Percentiles rank a stretch among this genome's conserved stretches.
These are phyloP conservation scores for Neocrepidodera transversa DNA, from an alignment of 2,888 invertebrate species.

Conservation along the genomic window DNA sequence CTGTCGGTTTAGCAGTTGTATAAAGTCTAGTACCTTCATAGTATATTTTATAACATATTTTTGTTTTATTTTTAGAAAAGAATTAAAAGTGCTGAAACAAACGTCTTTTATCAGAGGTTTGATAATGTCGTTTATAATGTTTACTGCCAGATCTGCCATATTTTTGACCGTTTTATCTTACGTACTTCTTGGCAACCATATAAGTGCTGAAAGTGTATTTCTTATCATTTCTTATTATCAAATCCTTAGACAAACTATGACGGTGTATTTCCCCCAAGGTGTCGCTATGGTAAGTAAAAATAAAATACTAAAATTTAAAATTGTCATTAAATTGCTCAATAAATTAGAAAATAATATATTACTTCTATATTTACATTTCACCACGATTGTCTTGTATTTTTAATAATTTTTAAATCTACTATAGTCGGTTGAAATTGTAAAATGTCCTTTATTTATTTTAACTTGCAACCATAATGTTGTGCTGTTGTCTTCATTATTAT, in stretches of 20 bases:
- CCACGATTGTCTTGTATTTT: too few relatives aligned
- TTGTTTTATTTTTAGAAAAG: conserved; percentile 52
- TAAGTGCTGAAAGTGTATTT: conserved; percentile 61
- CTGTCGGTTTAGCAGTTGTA: too few relatives aligned
- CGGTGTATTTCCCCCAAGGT: conserved; percentile 69
- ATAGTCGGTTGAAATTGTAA: too few relatives aligned
- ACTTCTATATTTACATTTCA: too few relatives aligned
- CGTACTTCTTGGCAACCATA: conserved; percentile 61
- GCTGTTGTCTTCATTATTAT: too few relatives aligned
- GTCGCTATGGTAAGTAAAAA: conserved; percentile 59
- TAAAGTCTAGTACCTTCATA: too few relatives aligned
- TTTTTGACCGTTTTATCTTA: conserved; percentile 70
- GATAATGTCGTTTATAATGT: conserved; percentile 74
- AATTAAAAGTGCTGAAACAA: conserved; percentile 66
- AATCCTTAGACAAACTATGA: conserved; percentile 67
- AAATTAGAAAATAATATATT: too few relatives aligned
- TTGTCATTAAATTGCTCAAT: too few relatives aligned
- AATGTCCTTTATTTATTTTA: too few relatives aligned
- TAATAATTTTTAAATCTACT: too few relatives aligned
- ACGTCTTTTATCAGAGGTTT: conserved; percentile 71
- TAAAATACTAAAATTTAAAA: not conserved
- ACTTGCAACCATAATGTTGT: too few relatives aligned
- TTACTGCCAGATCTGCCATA: conserved; percentile 74
- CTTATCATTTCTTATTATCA: conserved; percentile 70
- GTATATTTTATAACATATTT: too few relatives aligned